Evolutionary conservation across 2,113 vertebrate species (phyloP).

Genomic region (Blennius ocellaris): DNA sequence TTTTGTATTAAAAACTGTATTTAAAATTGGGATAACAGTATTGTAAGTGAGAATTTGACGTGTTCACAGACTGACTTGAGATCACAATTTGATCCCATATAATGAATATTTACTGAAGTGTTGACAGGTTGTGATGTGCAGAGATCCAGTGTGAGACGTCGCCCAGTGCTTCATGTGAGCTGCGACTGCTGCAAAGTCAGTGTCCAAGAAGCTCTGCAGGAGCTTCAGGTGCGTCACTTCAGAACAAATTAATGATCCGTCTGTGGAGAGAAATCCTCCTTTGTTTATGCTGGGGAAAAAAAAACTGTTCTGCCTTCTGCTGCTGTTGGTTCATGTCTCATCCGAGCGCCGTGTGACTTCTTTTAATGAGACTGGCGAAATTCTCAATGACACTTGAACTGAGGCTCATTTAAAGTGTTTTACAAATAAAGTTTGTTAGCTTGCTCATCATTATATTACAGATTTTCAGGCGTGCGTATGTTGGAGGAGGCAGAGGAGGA

Average conservation of each 20-base stretch:
- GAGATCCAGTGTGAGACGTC: constrained; percentile 3
- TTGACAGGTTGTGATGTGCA: constrained; percentile 6
- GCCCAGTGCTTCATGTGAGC: neutral
- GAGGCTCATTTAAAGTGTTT: neutral
- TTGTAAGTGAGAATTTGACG: too few relatives aligned
- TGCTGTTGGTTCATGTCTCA: constrained; percentile 2
- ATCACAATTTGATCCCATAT: too few relatives aligned
- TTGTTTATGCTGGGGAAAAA: neutral
- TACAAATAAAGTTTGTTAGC: too few relatives aligned
- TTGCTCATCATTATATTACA: neutral
- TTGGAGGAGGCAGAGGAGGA: too few relatives aligned
- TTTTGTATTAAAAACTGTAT: too few relatives aligned
- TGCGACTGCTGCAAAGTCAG: constrained; percentile 9
- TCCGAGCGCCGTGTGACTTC: neutral
- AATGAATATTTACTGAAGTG: too few relatives aligned
- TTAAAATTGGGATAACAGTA: too few relatives aligned
- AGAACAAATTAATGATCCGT: constrained; percentile 16
- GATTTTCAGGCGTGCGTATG: neutral
- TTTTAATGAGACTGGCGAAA: constrained; percentile 12
- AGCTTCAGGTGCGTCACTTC: constrained; percentile 18
- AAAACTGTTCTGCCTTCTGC: neutral
- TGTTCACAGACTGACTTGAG: too few relatives aligned
- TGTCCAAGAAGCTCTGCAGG: neutral
- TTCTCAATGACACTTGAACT: neutral
- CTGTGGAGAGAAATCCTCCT: constrained; percentile 11